Evolutionary conservation across 2,888 invertebrate species (phyloP).

Genomic region (Drosophila affinis): DNA sequence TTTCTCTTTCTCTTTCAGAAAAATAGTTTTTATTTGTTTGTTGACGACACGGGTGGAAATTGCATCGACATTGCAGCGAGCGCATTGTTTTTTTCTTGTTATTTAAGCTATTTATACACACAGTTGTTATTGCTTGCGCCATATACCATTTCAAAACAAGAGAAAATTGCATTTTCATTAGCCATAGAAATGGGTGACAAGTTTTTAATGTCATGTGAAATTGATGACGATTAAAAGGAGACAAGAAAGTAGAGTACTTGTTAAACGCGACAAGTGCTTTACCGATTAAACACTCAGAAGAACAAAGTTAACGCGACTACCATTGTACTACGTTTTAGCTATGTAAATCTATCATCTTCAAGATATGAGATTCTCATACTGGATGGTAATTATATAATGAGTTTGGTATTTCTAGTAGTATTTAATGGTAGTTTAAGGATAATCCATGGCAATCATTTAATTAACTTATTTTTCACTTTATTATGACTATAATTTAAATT

Average conservation of each 20-base stretch:
- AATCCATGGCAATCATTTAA: too few relatives aligned
- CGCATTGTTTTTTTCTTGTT: constrained; percentile 3
- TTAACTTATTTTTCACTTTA: too few relatives aligned
- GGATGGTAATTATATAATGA: too few relatives aligned
- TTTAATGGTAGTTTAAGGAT: too few relatives aligned
- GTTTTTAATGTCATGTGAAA: neutral
- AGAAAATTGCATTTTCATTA: neutral
- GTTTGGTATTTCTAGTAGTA: too few relatives aligned
- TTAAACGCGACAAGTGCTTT: too few relatives aligned
- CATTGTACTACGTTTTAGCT: neutral
- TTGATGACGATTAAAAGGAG: neutral
- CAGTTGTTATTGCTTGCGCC: constrained; percentile 2
- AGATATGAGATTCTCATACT: neutral
- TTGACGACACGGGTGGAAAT: neutral
- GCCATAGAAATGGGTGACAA: neutral
- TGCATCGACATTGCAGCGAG: neutral
- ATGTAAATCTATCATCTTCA: neutral
- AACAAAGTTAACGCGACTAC: too few relatives aligned
- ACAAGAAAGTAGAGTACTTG: too few relatives aligned
- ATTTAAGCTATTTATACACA: neutral
- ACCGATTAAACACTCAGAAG: too few relatives aligned
- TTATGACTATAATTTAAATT: neutral
- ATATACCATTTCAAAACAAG: constrained; percentile 32
- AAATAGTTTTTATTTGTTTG: neutral
- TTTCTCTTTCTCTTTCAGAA: constrained; percentile 35